Evolutionary conservation across 1,140 invertebrate genomes (phyloP).

Genomic region (Saccostrea cuccullata): DNA sequence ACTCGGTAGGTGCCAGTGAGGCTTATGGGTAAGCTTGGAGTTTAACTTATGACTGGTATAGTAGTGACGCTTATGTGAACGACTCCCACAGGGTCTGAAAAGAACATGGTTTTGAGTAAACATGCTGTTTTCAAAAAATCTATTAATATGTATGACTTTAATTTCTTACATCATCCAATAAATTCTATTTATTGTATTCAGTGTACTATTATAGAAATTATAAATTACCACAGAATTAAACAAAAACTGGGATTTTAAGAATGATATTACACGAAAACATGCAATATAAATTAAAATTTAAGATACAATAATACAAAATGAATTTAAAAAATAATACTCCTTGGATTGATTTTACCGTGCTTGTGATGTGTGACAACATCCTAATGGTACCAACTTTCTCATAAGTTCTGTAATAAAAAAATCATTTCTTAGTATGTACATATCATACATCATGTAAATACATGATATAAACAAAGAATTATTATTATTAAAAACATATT

Average conservation of each 20-base stretch:
- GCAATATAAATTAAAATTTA: not conserved
- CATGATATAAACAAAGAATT: too few species aligned
- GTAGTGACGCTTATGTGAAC: not conserved
- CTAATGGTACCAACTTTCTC: not conserved
- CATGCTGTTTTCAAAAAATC: not conserved
- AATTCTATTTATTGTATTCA: too few species aligned
- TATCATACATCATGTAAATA: too few species aligned
- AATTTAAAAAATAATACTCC: not conserved
- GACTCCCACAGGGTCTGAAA: not conserved
- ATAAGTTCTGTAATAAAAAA: not conserved
- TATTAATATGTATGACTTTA: not conserved
- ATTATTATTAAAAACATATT: too few species aligned
- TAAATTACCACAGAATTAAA: too few species aligned
- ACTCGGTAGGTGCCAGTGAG: not conserved
- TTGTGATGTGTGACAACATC: not conserved
- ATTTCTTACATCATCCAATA: not conserved
- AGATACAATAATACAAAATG: too few species aligned
- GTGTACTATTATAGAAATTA: too few species aligned
- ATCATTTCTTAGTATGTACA: too few species aligned
- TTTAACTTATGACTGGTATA: conserved; percentile 24
- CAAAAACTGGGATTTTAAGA: too few species aligned
- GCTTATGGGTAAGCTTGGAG: not conserved
- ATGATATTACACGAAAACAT: not conserved
- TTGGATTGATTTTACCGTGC: not conserved
- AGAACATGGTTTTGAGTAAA: not conserved